Percentiles rank a stretch among this genome's conserved stretches.
Evolutionary conservation across 2,113 vertebrate species (phyloP).

Genomic region (Microtus pennsylvanicus): DNA sequence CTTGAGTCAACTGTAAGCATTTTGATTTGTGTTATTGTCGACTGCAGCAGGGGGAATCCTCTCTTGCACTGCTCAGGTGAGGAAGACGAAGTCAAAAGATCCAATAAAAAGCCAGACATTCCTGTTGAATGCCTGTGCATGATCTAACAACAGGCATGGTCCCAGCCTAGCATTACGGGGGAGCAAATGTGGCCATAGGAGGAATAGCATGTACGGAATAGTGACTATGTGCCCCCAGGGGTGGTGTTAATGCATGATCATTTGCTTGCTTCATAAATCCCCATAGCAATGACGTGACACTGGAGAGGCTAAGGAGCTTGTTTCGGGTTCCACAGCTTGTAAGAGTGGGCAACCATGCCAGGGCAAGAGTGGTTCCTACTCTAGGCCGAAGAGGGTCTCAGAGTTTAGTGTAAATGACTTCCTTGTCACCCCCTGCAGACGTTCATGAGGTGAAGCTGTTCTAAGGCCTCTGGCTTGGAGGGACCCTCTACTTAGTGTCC

Average conservation of each 20-base stretch:
- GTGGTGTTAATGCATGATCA: neutral
- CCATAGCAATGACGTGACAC: neutral
- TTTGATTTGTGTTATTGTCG: neutral
- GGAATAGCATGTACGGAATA: neutral
- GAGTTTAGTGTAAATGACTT: neutral
- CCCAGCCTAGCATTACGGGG: accelerated
- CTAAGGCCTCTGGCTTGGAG: neutral
- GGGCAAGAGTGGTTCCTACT: neutral
- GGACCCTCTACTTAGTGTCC: neutral
- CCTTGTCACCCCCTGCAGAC: neutral
- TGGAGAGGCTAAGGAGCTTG: neutral
- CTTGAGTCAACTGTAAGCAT: neutral
- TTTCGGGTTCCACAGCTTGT: neutral
- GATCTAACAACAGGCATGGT: neutral
- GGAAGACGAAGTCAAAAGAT: neutral
- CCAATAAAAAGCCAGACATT: neutral
- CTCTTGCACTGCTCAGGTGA: neutral
- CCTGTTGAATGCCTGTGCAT: neutral
- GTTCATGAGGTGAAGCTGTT: neutral
- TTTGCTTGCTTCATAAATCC: neutral
- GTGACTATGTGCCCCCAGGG: neutral
- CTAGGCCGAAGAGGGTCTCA: neutral
- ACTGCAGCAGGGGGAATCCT: neutral
- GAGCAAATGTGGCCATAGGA: neutral
- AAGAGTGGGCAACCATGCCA: neutral